Evolutionary conservation across 2,797 vertebrate genomes (phyloP), one percentile per base, ranked within the genome.

Genomic region (Tinamus major): DNA sequence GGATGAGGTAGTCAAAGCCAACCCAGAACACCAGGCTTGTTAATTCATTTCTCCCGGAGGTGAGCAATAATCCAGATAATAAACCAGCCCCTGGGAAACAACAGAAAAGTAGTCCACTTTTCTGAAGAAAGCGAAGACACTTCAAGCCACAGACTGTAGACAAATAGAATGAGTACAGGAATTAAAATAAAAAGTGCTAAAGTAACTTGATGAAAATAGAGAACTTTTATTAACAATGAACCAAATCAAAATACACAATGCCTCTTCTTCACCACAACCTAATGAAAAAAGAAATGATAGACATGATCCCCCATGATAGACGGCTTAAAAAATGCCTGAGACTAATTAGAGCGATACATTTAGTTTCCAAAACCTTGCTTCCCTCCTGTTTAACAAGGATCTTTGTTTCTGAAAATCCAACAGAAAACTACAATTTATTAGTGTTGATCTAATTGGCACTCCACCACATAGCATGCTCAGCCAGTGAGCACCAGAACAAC

Each of bases 361-460:
- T 96, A 93, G 26, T 33, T 96, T 97, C 65, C 95, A 42, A 31
- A 94, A 31, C 85, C 58, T 90, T 79, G 75, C 70, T 92, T 94
- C 78, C 93, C 80, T 96, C 90, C 87, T 89, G 59, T 90, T 95
- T 95, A 95, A 96, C 85, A 95, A 74, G 74, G 79, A 87, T 77
- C 79, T 81, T 23, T 0, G 75, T 93, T 95, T 95, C 92, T 93
- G 88, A 94, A 92, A 87, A 76, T 49, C 67, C 79, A 81, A 44
- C 4, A 95, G 49, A 86, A 53, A 81, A 79, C 68, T 71, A 81
- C 26, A 64, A 27, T 79, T 72, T 87, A 42, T 55, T 65, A 90
- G 35, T 29, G 11, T 71, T 90, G 81, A 37, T 74, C 39, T 62
- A 70, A 64, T 5, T 42, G 63, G 33, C 14, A 49, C n/a, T 55